Conservation (phyloP, 2,888 invertebrate genomes). For the Anticlea derivata region DNA sequence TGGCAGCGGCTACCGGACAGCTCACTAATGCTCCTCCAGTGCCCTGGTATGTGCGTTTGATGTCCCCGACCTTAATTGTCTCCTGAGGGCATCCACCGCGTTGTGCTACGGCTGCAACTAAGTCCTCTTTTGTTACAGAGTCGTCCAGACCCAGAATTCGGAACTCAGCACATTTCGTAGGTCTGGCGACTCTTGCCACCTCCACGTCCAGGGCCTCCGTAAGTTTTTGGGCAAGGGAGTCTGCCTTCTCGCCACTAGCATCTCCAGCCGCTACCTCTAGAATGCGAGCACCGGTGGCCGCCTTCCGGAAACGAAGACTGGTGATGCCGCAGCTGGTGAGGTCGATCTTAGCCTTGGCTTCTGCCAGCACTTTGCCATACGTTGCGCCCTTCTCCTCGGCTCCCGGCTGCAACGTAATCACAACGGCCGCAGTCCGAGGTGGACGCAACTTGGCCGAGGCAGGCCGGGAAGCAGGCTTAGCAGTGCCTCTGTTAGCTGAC, state of each 20-base stretch:
- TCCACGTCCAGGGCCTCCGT: not conserved
- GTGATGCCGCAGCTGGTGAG: not conserved
- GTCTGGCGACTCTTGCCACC: not conserved
- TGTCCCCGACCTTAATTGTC: not conserved
- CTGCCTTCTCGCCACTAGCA: not conserved
- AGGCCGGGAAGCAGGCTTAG: no score
- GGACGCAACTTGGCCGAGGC: no score
- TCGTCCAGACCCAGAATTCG: conserved; percentile 14
- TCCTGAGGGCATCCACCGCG: not conserved
- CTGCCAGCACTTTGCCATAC: conserved; percentile 61
- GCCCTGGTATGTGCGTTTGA: not conserved
- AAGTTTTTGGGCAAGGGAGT: not conserved
- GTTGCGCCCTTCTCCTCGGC: conserved; percentile 43
- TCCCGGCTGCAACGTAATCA: conserved; percentile 76
- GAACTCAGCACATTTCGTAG: conserved; percentile 1
- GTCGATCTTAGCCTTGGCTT: not conserved
- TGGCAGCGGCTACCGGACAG: conserved; percentile 1
- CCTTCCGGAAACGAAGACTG: not conserved
- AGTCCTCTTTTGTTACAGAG: not conserved
- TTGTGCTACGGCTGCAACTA: not conserved
- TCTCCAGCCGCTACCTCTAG: conserved; percentile 5
- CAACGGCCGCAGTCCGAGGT: conserved; percentile 66
- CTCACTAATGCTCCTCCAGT: not conserved
- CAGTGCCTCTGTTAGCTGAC: no score
- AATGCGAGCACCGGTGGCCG: conserved; percentile 9